A percentile compares a stretch with the other conserved stretches of the same genome.
Evolutionary conservation across 2,113 vertebrate genomes (phyloP).

Genomic region (Upupa epops): DNA sequence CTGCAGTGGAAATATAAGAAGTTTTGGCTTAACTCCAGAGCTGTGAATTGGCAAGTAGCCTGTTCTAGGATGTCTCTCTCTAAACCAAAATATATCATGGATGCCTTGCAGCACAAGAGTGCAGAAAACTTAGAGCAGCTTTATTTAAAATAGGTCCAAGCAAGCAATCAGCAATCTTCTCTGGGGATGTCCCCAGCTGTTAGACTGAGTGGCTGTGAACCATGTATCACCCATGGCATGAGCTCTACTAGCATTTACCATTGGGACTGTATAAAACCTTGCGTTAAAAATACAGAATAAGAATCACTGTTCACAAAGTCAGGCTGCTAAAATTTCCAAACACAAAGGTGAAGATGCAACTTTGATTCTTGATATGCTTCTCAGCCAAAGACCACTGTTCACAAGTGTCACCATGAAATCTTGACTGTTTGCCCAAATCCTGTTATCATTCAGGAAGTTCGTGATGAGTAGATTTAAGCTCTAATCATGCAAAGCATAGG

Average conservation of each 20-base stretch:
- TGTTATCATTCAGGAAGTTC: conserved; percentile 21
- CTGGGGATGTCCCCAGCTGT: neutral
- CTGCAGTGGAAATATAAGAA: neutral
- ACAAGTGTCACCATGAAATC: neutral
- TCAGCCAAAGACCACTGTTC: neutral
- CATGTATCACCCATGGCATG: neutral
- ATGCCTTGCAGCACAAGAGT: neutral
- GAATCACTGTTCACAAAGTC: neutral
- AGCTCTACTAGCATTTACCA: neutral
- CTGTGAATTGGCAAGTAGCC: neutral
- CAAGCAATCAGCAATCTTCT: neutral
- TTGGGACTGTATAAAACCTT: neutral
- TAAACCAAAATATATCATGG: neutral
- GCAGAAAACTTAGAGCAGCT: neutral
- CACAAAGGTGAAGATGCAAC: neutral
- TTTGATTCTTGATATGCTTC: neutral
- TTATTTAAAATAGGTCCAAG: neutral
- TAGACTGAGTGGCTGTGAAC: neutral
- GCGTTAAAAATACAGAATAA: neutral
- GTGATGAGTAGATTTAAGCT: conserved; percentile 20
- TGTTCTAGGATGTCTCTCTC: neutral
- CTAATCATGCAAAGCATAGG: conserved; percentile 35
- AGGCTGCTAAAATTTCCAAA: neutral
- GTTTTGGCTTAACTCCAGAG: neutral
- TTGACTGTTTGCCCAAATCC: conserved; percentile 23